Base-by-base conservation (phyloP, 1,140 invertebrate species). In the Psilanteris sp. region DNA sequence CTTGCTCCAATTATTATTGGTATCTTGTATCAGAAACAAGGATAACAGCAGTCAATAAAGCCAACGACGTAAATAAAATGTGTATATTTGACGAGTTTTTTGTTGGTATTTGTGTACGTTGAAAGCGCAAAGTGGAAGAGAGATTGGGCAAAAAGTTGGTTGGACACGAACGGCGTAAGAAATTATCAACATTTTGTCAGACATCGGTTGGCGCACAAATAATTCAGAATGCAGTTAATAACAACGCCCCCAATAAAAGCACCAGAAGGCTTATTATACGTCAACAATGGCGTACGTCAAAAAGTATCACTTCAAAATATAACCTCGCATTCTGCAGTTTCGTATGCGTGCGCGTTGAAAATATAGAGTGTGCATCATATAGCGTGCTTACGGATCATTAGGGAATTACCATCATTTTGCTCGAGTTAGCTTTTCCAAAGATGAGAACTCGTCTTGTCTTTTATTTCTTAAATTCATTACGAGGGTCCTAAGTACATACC, bases 361-460 rank as follows among this genome's bases (percentile, higher is more conserved):
- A 54, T 46, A 37, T 44, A 24, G 4, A 54, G 39, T 15, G 13
- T n/a, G n/a, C 16, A 50, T 14, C 16, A 9, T 11, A 44, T 66
- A 54, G 37, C 61, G 39, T 66, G 48, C 14, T 26, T 54, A 10
- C 9, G 20, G 37, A 48, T 67, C 31, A 67, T 67, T 67, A 67
- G 31, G 13, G 48, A 55, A 44, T 67, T 67, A 48, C 31, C 39
- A 14, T 54, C 31, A 26, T 36, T 55, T 55, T 36, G 20, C 9
- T 55, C 39, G 50, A 43, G 29, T 46, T 67, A 67, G 62, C 48
- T 67, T 67, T 67, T 55, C 48, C 62, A 67, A 46, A 41, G 50
- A 67, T 43, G 11, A 22, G 10, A 37, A 44, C 29, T 13, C 26
- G n/a, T n/a, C n/a, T n/a, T n/a, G 26, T 34, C 34, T 26, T 22